Conservation (phyloP, 2,113 vertebrate genomes). For the Periophthalmus modestus region DNA sequence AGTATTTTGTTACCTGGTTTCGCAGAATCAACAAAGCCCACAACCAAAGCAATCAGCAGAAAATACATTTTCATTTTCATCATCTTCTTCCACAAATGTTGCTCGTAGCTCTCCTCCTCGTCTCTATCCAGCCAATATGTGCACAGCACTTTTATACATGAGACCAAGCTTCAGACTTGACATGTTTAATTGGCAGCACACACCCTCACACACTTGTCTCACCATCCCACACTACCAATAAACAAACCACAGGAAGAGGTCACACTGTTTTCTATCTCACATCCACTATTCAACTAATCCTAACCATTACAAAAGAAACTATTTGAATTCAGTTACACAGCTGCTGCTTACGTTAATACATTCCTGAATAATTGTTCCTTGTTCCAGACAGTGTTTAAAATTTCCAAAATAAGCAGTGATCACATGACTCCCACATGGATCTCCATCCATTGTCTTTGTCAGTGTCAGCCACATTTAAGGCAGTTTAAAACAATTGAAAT, state of each 20-base stretch:
- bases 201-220: slow-evolving; percentile 35
- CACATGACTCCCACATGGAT: not conserved
- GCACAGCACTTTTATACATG: slow-evolving; percentile 49
- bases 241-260: slow-evolving; percentile 29
- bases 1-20: slow-evolving; percentile 37
- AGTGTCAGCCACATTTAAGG: slow-evolving; percentile 7
- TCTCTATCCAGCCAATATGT: not conserved
- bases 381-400: slow-evolving; percentile 3
- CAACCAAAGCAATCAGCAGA: slow-evolving; percentile 26
- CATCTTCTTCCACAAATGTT: slow-evolving; percentile 17
- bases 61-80: slow-evolving; percentile 29
- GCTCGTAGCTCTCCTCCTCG: slow-evolving; percentile 14
- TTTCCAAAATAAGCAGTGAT: slow-evolving; percentile 11
- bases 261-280: slow-evolving; percentile 7
- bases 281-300: not conserved
- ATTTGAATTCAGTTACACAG: not conserved
- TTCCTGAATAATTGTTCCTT: not conserved
- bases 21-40: slow-evolving; percentile 28
- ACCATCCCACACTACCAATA: slow-evolving; percentile 41
- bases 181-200: slow-evolving; percentile 38
- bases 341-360: not conserved
- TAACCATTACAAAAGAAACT: not conserved
- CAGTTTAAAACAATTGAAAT: slow-evolving; percentile 2
- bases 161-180: slow-evolving; percentile 26
- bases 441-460: not conserved